These are phyloP conservation scores for Dendrolimus pini DNA, from an alignment of 2,888 invertebrate genomes.

Conservation along the genomic window DNA sequence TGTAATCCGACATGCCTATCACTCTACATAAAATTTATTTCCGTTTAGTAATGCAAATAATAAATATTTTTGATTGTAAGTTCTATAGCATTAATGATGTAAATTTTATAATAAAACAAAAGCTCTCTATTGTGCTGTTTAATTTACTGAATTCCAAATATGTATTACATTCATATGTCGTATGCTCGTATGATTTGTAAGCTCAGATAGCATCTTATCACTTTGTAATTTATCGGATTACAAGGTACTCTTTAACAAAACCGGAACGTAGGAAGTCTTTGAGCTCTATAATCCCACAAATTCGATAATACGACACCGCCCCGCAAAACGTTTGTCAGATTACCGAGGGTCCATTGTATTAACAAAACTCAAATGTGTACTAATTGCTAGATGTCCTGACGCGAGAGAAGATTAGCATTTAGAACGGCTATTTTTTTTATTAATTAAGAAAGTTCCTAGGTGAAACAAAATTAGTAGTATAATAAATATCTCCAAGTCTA, in stretches of 20 bases:
- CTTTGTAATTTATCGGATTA: slow-evolving; percentile 6
- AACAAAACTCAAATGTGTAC: too few species aligned
- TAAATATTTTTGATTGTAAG: not conserved
- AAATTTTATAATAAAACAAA: not conserved
- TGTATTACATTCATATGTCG: not conserved
- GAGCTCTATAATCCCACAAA: not conserved
- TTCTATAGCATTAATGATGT: not conserved
- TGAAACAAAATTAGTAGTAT: too few species aligned
- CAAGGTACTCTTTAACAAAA: not conserved
- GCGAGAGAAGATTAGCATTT: too few species aligned
- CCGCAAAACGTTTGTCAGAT: not conserved
- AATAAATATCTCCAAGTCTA: too few species aligned
- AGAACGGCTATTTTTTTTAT: too few species aligned
- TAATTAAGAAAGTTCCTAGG: too few species aligned
- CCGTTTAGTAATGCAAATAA: not conserved
- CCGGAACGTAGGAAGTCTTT: not conserved
- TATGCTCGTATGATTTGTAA: not conserved
- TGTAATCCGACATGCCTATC: slow-evolving; percentile 4
- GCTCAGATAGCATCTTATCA: not conserved
- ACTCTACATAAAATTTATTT: not conserved
- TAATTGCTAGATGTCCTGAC: too few species aligned
- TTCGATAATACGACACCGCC: too few species aligned
- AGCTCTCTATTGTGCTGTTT: not conserved
- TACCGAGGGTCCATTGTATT: not conserved
- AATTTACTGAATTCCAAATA: not conserved